Conservation (phyloP, 2,113 vertebrate genomes). For the Thomomys bottae region DNA sequence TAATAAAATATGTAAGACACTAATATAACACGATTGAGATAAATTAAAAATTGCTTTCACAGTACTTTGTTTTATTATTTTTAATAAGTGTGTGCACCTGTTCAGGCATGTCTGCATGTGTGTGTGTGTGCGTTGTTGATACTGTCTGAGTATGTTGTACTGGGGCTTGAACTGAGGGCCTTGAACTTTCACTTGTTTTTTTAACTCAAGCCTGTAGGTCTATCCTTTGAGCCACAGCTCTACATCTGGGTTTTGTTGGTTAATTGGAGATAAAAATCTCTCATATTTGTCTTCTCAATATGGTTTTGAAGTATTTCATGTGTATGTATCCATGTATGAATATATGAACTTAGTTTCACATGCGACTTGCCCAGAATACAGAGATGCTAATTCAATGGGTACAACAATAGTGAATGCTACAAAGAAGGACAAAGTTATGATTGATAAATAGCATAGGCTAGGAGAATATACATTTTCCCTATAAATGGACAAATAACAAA, state of each 20-base stretch:
- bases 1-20: neutral
- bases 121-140: too few species aligned
- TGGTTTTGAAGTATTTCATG: too few species aligned
- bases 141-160: too few species aligned
- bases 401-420: neutral
- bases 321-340: neutral
- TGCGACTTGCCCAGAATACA: neutral
- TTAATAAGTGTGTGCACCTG: neutral
- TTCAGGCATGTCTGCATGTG: too few species aligned
- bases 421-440: neutral
- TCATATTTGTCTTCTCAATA: too few species aligned
- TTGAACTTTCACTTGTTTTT: too few species aligned
- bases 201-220: too few species aligned
- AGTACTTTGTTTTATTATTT: neutral
- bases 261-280: too few species aligned
- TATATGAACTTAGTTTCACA: neutral
- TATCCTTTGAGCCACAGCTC: too few species aligned
- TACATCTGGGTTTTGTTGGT: too few species aligned
- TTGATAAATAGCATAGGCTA: neutral
- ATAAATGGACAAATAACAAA: neutral
- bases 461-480: neutral
- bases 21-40: slow-evolving; percentile 14
- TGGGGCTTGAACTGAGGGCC: too few species aligned
- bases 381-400: neutral
- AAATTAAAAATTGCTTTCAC: neutral